Evolutionary conservation across 2,888 invertebrate genomes (phyloP).

Genomic region (Chaetogeoica ovagalla): DNA sequence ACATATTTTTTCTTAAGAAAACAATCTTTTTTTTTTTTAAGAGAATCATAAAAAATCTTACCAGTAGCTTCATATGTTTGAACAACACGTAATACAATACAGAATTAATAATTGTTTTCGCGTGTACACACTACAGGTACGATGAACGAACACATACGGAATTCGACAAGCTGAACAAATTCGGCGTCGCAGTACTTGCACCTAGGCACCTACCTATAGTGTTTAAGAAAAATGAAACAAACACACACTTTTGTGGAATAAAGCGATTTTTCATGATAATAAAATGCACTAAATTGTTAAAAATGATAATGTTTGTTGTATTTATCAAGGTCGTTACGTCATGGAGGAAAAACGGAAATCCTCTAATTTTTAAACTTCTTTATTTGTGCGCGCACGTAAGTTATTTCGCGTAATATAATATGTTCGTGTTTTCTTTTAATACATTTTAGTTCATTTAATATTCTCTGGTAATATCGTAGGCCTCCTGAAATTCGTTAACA

Average conservation of each 20-base stretch:
- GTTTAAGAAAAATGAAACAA: not conserved
- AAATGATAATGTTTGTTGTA: constrained; percentile 42
- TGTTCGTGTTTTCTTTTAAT: too few relatives aligned
- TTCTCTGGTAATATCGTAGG: too few relatives aligned
- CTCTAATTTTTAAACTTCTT: not conserved
- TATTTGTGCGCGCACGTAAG: not conserved
- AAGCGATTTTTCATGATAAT: constrained; percentile 2
- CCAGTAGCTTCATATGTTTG: constrained; percentile 12
- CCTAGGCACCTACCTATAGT: not conserved
- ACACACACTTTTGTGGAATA: constrained; percentile 23
- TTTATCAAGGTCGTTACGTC: constrained; percentile 33
- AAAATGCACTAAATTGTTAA: constrained; percentile 32
- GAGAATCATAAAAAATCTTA: constrained; percentile 14
- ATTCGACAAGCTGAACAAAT: constrained; percentile 14
- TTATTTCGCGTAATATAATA: too few relatives aligned
- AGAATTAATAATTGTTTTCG: not conserved
- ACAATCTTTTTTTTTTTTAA: not conserved
- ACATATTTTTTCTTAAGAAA: not conserved
- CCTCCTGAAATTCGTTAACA: too few relatives aligned
- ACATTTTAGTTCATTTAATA: too few relatives aligned
- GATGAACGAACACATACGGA: not conserved
- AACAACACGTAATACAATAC: constrained; percentile 6
- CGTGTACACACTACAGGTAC: not conserved
- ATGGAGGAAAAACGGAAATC: constrained; percentile 23
- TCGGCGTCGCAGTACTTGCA: not conserved